A percentile compares a stretch with the other conserved stretches of the same genome.
phyloP scores from a whole-genome alignment of 1,140 invertebrate genomes.

The Drosophila obscura region DNA sequence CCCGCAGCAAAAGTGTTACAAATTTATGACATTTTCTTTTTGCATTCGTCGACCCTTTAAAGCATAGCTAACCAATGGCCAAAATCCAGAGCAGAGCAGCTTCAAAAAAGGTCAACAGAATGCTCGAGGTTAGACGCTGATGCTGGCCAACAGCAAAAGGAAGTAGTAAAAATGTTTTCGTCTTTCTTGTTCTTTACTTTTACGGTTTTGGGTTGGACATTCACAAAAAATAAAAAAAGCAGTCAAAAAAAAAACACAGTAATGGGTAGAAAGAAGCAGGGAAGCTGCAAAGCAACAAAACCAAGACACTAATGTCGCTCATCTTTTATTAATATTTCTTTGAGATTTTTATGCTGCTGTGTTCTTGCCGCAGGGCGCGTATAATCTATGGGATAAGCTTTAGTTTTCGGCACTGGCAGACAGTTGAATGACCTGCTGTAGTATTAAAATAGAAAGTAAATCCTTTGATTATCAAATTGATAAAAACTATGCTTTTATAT shows the following conservation, averaged over 20 bases:
- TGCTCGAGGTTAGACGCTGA: constrained; percentile 64
- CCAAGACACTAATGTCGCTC: constrained; percentile 77
- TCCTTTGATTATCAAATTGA: background rate
- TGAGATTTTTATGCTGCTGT: constrained; percentile 68
- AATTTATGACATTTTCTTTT: constrained; percentile 76
- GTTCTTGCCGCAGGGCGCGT: constrained; percentile 45
- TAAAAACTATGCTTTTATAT: constrained; percentile 7
- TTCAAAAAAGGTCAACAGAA: constrained; percentile 78
- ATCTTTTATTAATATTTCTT: constrained; percentile 82
- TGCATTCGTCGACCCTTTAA: constrained; percentile 68
- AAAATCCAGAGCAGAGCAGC: constrained; percentile 34
- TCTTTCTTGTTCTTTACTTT: constrained; percentile 55
- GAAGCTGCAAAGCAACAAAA: constrained; percentile 38
- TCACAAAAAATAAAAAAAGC: constrained; percentile 43
- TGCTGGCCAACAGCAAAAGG: constrained; percentile 36
- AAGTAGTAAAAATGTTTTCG: constrained; percentile 78
- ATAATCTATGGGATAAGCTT: constrained; percentile 23
- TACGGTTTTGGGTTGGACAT: constrained; percentile 75
- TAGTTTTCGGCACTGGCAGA: constrained; percentile 22
- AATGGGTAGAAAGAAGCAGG: constrained; percentile 29
- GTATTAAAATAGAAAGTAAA: no score
- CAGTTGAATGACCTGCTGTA: constrained; percentile 44
- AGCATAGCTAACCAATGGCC: constrained; percentile 48
- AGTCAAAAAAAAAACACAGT: constrained; percentile 16
- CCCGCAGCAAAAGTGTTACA: constrained; percentile 68